A percentile compares a stretch with the other conserved stretches of the same genome.
These are phyloP conservation scores for Brassicogethes aeneus DNA, from an alignment of 2,888 invertebrate genomes.

Conservation along the genomic window DNA sequence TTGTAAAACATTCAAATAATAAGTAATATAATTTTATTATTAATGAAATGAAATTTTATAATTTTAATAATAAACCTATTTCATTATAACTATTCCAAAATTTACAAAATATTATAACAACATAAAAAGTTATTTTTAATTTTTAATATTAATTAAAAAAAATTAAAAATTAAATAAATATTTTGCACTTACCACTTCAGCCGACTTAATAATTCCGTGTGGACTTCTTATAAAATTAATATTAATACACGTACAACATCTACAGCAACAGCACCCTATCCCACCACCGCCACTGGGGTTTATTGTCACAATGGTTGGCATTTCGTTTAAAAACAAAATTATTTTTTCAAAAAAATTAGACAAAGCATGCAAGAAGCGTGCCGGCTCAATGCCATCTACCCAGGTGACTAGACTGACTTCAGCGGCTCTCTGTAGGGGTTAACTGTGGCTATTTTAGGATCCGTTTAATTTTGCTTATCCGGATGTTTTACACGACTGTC, in stretches of 20 bases:
- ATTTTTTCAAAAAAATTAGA: constrained; percentile 1
- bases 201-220: constrained; percentile 65
- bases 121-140: too few relatives aligned
- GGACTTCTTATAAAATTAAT: constrained; percentile 64
- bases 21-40: too few relatives aligned
- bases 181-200: constrained; percentile 59
- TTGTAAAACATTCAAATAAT: too few relatives aligned
- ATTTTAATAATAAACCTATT: too few relatives aligned
- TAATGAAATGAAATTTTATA: too few relatives aligned
- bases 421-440: constrained; percentile 13
- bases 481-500: not conserved
- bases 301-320: constrained; percentile 19
- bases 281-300: constrained; percentile 19
- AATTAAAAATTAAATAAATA: constrained; percentile 5
- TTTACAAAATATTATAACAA: too few relatives aligned
- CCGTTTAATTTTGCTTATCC: constrained; percentile 9
- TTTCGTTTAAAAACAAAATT: constrained; percentile 6
- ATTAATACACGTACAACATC: constrained; percentile 72
- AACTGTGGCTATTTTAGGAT: constrained; percentile 15
- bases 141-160: not conserved
- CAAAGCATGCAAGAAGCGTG: too few relatives aligned
- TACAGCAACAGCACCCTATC: constrained; percentile 65
- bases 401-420: too few relatives aligned
- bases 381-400: too few relatives aligned
- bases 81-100: too few relatives aligned